Evolutionary conservation across 1,140 invertebrate genomes (phyloP).

Genomic region (Calliopsis andreniformis): DNA sequence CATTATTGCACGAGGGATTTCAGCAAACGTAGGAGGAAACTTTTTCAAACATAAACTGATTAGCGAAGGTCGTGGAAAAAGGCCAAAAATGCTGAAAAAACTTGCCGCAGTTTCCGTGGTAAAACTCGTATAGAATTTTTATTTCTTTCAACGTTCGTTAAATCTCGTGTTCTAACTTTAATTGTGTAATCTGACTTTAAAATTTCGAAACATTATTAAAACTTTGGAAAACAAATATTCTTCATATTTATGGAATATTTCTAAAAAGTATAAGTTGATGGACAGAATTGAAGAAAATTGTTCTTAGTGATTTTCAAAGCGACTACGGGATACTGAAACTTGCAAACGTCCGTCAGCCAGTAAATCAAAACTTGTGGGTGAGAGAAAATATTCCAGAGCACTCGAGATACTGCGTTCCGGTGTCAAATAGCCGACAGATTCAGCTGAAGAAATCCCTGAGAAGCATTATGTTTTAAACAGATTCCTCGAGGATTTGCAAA

Average conservation of each 20-base stretch:
- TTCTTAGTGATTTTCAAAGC: background rate
- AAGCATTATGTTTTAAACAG: slow-evolving; percentile 41
- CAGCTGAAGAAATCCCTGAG: slow-evolving; percentile 1
- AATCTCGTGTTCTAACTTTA: too few species aligned
- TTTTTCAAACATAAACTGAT: too few species aligned
- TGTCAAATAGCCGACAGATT: slow-evolving; percentile 9
- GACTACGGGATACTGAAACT: background rate
- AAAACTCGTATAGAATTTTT: too few species aligned
- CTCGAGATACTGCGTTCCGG: slow-evolving; percentile 1
- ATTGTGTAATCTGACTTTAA: too few species aligned
- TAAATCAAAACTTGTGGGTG: slow-evolving; percentile 10
- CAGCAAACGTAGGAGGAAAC: background rate
- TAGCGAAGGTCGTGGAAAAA: too few species aligned
- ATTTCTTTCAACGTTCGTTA: too few species aligned
- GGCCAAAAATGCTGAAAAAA: too few species aligned
- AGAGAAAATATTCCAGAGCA: slow-evolving; percentile 4
- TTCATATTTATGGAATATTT: too few species aligned
- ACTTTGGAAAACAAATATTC: too few species aligned
- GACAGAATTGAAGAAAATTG: background rate
- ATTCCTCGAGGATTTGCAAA: slow-evolving; percentile 36
- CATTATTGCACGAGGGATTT: too few species aligned
- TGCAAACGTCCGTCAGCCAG: background rate
- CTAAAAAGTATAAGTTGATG: background rate
- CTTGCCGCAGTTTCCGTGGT: too few species aligned
- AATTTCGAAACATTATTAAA: too few species aligned